These are phyloP conservation scores for Electrona antarctica DNA, from an alignment of 2,113 vertebrate genomes.

Conservation along the genomic window DNA sequence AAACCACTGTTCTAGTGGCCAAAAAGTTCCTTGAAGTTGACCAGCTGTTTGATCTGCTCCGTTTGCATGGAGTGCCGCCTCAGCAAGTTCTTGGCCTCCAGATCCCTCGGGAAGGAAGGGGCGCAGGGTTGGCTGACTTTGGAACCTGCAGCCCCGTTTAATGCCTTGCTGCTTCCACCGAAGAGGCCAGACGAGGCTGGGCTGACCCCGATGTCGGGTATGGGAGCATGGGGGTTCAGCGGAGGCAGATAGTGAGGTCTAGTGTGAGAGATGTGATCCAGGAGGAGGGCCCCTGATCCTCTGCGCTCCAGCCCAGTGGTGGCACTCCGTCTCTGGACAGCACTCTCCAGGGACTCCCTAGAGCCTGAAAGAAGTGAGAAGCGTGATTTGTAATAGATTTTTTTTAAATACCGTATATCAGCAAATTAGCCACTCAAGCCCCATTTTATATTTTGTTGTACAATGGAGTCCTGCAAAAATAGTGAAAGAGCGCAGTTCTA, in stretches of 20 bases:
- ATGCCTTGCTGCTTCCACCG: slow-evolving; percentile 54
- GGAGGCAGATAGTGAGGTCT: slow-evolving; percentile 88
- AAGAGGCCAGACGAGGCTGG: slow-evolving; percentile 47
- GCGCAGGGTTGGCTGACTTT: slow-evolving; percentile 80
- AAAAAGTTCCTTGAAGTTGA: slow-evolving; percentile 78
- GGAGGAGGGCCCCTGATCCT: slow-evolving; percentile 78
- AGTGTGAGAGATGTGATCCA: slow-evolving; percentile 79
- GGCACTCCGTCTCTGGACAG: slow-evolving; percentile 69
- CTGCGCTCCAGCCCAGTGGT: slow-evolving; percentile 74
- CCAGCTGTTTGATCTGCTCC: slow-evolving; percentile 87
- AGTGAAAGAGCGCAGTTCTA: no score
- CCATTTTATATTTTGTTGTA: no score
- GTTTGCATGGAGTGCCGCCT: slow-evolving; percentile 90
- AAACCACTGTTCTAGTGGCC: slow-evolving; percentile 52
- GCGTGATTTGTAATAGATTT: no score
- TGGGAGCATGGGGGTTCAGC: slow-evolving; percentile 80
- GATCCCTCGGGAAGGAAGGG: slow-evolving; percentile 77
- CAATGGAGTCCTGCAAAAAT: no score
- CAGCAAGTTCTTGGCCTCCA: slow-evolving; percentile 80
- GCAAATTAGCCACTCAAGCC: no score
- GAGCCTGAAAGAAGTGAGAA: slow-evolving; percentile 56
- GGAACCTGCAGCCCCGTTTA: slow-evolving; percentile 58
- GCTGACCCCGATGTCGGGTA: slow-evolving; percentile 76
- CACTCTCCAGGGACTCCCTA: slow-evolving; percentile 79
- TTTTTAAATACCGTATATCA: no score